phyloP scores from a whole-genome alignment of 2,888 invertebrate species.

The Chrysomela aeneicollis region DNA sequence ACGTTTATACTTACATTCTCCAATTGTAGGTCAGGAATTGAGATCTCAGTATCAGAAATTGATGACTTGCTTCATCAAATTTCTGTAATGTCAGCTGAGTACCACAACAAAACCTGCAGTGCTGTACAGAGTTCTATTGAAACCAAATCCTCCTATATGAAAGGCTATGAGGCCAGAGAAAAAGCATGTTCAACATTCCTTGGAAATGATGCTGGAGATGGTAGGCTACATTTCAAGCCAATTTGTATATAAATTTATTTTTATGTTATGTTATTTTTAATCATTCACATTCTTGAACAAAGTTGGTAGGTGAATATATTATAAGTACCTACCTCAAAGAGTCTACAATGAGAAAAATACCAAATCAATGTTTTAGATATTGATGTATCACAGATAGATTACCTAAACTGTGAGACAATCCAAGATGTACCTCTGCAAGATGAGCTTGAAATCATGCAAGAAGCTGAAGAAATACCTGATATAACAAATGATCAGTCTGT shows the following conservation, averaged over 20 bases:
- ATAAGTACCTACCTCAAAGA: too few species aligned
- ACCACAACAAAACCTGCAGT: neutral
- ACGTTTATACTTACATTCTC: neutral
- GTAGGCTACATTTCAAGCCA: neutral
- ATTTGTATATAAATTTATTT: neutral
- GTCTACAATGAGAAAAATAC: neutral
- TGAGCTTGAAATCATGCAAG: neutral
- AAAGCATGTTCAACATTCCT: neutral
- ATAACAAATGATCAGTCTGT: neutral
- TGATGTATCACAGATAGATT: slow-evolving; percentile 10
- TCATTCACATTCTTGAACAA: neutral
- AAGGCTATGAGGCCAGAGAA: slow-evolving; percentile 4
- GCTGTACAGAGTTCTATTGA: neutral
- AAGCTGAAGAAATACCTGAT: slow-evolving; percentile 3
- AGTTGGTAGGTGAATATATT: too few species aligned
- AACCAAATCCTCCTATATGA: neutral
- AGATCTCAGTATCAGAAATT: neutral
- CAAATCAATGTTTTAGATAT: neutral
- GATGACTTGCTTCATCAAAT: slow-evolving; percentile 15
- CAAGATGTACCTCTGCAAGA: neutral
- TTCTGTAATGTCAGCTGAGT: neutral
- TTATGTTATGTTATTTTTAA: neutral
- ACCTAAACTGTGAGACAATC: neutral
- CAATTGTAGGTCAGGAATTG: slow-evolving; percentile 15
- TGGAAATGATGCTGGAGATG: neutral